phyloP scores from a whole-genome alignment of 2,113 vertebrate genomes.

The Phalacrocorax carbo region DNA sequence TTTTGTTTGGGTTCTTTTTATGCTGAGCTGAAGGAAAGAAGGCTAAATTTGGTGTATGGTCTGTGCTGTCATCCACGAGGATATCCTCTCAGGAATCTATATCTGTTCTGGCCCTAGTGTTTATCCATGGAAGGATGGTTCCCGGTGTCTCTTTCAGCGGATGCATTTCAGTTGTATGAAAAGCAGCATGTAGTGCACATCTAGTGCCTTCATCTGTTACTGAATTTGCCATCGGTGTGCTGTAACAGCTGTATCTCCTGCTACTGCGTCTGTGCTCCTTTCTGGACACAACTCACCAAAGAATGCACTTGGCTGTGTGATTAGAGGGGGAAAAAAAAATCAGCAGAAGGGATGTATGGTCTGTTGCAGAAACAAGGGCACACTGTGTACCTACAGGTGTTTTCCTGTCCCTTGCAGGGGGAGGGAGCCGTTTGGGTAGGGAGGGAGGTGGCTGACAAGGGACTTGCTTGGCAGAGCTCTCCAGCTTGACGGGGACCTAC shows the following conservation, averaged over 20 bases:
- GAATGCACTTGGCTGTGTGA: rapidly evolving
- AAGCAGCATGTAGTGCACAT: background rate
- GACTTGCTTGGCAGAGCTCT: background rate
- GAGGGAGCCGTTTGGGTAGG: background rate
- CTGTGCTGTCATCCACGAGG: background rate
- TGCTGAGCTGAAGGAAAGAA: background rate
- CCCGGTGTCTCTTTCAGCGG: background rate
- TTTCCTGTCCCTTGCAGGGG: background rate
- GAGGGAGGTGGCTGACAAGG: background rate
- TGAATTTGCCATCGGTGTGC: background rate
- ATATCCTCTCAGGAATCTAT: background rate
- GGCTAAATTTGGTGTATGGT: background rate
- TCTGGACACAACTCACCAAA: background rate
- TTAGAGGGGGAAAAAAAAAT: background rate
- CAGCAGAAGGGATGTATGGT: background rate
- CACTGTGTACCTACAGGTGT: rapidly evolving
- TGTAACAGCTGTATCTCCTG: background rate
- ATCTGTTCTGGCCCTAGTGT: background rate
- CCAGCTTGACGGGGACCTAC: background rate
- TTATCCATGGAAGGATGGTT: background rate
- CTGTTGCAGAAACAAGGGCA: background rate
- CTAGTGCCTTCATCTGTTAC: background rate
- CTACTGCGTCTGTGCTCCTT: background rate
- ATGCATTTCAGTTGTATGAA: background rate
- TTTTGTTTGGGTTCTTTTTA: background rate